phyloP scores from a whole-genome alignment of 2,797 vertebrate species.

The Pogoniulus pusillus region DNA sequence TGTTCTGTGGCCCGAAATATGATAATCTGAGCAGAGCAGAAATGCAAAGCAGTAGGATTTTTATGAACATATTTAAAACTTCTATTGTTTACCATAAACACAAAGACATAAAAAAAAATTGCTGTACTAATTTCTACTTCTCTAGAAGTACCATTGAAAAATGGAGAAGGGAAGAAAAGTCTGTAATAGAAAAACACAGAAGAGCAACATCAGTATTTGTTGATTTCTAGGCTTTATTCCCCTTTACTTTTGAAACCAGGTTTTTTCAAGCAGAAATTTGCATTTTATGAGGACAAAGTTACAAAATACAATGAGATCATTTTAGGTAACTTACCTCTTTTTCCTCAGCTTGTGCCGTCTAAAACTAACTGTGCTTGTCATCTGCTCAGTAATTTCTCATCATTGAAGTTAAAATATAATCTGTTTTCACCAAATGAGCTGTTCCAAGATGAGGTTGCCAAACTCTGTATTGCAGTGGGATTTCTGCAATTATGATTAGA shows the following conservation, averaged over 20 bases:
- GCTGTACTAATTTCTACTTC: not conserved
- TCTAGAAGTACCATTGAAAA: not conserved
- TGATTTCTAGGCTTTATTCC: conserved; percentile 20
- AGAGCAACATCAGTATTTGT: not conserved
- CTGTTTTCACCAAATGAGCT: conserved; percentile 21
- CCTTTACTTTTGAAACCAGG: not conserved
- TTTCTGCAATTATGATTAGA: conserved; percentile 19
- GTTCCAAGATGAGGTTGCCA: conserved; percentile 24
- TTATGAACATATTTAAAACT: not conserved
- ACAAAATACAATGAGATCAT: not conserved
- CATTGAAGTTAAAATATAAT: conserved; percentile 31
- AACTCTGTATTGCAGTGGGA: not conserved
- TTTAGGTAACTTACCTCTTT: conserved; percentile 40
- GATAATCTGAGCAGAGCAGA: not conserved
- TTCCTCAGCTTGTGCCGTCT: conserved; percentile 8
- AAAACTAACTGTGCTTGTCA: conserved; percentile 5
- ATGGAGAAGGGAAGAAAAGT: not conserved
- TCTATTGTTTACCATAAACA: not conserved
- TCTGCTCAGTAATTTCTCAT: conserved; percentile 10
- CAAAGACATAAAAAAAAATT: not conserved
- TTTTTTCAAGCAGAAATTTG: conserved; percentile 44
- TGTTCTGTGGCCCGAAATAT: not conserved
- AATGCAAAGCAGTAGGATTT: not conserved
- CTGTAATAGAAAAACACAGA: not conserved
- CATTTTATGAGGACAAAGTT: conserved; percentile 37